Evolutionary conservation across 2,797 vertebrate species (phyloP).

Genomic region (Vultur gryphus): DNA sequence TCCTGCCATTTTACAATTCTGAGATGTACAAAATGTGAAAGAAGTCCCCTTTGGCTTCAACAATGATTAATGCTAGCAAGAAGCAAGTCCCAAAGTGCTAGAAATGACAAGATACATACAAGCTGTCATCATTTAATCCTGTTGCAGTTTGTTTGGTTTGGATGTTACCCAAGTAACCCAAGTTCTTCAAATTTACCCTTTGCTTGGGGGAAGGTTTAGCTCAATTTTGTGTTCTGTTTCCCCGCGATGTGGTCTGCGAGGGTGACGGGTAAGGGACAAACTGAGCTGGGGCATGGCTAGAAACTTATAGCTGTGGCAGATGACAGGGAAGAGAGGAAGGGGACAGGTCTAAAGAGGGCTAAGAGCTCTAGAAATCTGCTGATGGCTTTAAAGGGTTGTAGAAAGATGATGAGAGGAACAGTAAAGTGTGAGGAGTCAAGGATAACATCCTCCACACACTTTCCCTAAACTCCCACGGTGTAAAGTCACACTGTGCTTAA

Average conservation of each 20-base stretch:
- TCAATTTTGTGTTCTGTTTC: neutral
- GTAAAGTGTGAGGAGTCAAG: neutral
- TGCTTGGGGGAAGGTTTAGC: neutral
- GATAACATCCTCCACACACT: neutral
- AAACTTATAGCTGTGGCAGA: neutral
- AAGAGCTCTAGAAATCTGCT: neutral
- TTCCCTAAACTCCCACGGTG: neutral
- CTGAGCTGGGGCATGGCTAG: neutral
- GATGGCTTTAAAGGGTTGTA: neutral
- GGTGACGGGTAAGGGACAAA: neutral
- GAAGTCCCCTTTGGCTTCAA: neutral
- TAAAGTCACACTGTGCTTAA: neutral
- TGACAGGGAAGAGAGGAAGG: neutral
- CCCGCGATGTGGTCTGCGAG: neutral
- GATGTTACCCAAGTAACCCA: neutral
- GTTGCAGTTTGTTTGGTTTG: neutral
- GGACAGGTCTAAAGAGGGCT: neutral
- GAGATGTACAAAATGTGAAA: neutral
- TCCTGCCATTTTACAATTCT: neutral
- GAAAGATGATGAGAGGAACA: neutral
- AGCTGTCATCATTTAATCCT: constrained; percentile 7
- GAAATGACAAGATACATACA: neutral
- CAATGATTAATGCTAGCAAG: constrained; percentile 10
- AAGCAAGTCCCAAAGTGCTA: neutral
- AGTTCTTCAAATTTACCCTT: neutral